Percentiles rank a stretch among this genome's conserved stretches.
Conservation (phyloP, 1,140 invertebrate species). For the Oedothorax gibbosus region DNA sequence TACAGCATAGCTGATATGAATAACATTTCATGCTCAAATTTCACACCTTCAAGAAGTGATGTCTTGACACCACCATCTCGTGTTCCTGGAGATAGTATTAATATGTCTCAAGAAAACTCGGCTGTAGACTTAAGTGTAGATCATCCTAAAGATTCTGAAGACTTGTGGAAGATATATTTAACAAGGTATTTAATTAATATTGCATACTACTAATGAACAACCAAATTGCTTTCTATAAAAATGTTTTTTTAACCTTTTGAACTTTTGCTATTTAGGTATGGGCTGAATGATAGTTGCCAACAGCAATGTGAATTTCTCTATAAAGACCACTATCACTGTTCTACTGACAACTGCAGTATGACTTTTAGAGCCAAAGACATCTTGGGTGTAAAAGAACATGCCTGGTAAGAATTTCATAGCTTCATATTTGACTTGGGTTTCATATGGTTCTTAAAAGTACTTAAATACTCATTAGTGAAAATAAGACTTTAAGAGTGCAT, state of each 20-base stretch:
- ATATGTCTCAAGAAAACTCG: conserved; percentile 62
- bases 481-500: too few species aligned
- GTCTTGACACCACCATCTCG: conserved; percentile 11
- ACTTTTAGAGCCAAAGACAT: conserved; percentile 78
- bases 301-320: conserved; percentile 79
- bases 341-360: conserved; percentile 72
- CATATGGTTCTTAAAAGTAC: too few species aligned
- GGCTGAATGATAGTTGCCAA: conserved; percentile 73
- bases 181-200: conserved; percentile 66
- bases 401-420: conserved; percentile 68
- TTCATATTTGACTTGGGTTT: not conserved
- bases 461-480: too few species aligned
- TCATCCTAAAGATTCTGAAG: conserved; percentile 67
- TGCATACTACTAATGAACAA: not conserved
- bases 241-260: not conserved
- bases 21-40: conserved; percentile 25
- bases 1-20: conserved; percentile 48
- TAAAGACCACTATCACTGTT: conserved; percentile 84
- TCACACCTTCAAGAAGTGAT: conserved; percentile 22
- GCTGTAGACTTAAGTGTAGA: conserved; percentile 65
- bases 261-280: conserved; percentile 66
- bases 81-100: conserved; percentile 30
- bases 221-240: not conserved
- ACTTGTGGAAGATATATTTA: conserved; percentile 76
- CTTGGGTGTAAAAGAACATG: conserved; percentile 82